Evolutionary conservation across 2,113 vertebrate genomes (phyloP).

Genomic region (Scolopax mira): DNA sequence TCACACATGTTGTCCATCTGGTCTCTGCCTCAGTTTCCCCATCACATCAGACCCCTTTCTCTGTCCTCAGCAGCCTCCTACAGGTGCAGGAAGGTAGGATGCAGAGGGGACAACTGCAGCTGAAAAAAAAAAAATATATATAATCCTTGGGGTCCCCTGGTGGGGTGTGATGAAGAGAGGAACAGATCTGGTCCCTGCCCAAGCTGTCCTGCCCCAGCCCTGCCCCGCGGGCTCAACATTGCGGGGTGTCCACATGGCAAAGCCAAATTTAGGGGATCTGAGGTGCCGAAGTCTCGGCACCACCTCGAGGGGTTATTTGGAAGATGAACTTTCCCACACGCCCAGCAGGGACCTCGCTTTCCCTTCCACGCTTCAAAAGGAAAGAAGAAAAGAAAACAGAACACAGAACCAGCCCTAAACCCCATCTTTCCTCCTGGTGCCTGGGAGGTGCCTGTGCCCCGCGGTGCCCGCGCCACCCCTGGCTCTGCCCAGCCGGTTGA

Average conservation of each 20-base stretch:
- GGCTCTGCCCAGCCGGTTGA: constrained; percentile 11
- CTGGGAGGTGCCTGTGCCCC: not conserved
- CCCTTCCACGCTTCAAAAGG: accelerated
- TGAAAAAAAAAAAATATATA: too few species aligned
- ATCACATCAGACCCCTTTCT: not conserved
- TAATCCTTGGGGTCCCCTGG: too few species aligned
- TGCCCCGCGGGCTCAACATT: accelerated
- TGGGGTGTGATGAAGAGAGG: not conserved
- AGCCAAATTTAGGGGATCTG: not conserved
- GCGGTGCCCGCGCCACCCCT: not conserved
- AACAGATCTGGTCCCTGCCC: accelerated
- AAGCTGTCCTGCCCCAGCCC: not conserved
- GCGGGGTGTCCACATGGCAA: accelerated
- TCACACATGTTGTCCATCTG: accelerated
- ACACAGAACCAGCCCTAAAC: not conserved
- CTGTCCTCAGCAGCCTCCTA: not conserved
- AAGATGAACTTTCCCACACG: not conserved
- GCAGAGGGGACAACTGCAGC: not conserved
- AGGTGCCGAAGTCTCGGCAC: accelerated
- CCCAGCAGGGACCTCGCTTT: accelerated
- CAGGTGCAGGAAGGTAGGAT: not conserved
- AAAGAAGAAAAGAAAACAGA: too few species aligned
- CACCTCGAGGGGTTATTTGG: not conserved
- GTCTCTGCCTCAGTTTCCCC: not conserved
- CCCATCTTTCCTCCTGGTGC: not conserved